Evolutionary conservation across 1,140 invertebrate species (phyloP).

Genomic region (Eupeodes corollae): DNA sequence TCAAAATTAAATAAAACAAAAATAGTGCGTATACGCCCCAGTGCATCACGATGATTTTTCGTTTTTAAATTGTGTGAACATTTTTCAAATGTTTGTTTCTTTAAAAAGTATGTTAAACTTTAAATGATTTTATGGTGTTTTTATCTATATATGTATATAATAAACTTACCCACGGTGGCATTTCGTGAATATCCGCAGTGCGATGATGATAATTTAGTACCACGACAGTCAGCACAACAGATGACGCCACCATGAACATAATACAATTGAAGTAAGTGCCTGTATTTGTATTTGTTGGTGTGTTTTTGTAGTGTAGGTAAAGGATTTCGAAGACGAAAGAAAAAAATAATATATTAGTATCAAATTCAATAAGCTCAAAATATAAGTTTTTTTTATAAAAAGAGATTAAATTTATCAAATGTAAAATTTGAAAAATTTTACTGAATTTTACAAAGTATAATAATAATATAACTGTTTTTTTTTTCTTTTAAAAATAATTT

Average conservation of each 20-base stretch:
- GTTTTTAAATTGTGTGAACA: too few species aligned
- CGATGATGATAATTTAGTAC: constrained; percentile 98
- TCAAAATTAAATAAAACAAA: too few species aligned
- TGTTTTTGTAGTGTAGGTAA: constrained; percentile 1
- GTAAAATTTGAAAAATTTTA: neutral
- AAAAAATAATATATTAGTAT: constrained; percentile 6
- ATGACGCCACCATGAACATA: constrained; percentile 99
- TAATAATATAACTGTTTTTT: neutral
- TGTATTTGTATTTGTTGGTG: constrained; percentile 33
- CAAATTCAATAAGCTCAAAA: too few species aligned
- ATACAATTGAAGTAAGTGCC: constrained; percentile 99
- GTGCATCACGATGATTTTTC: too few species aligned
- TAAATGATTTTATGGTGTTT: too few species aligned
- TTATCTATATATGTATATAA: too few species aligned
- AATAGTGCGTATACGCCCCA: too few species aligned
- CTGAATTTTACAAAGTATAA: neutral
- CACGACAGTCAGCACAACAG: constrained; percentile 93
- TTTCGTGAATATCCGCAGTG: constrained; percentile 90
- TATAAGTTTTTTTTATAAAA: neutral
- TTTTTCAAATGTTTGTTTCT: too few species aligned
- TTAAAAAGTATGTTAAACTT: too few species aligned
- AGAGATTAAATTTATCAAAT: constrained; percentile 1
- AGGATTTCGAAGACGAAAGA: constrained; percentile 7
- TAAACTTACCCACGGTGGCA: constrained; percentile 94
- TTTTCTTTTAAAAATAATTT: neutral